Percentiles rank a stretch among this genome's conserved stretches.
Conservation (phyloP, 2,113 vertebrate genomes). For the Haemorhous mexicanus region DNA sequence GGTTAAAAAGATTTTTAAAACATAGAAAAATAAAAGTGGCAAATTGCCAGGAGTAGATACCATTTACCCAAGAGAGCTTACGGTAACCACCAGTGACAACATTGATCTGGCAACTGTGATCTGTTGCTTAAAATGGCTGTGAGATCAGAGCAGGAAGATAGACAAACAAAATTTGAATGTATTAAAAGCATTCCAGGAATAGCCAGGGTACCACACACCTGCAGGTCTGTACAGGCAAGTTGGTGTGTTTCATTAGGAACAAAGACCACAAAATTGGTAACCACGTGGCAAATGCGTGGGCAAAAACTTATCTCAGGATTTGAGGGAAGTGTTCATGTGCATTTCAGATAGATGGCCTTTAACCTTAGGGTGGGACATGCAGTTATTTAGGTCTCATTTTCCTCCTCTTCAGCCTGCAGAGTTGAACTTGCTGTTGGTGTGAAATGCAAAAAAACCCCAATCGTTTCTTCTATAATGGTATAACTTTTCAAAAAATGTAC, state of each 20-base stretch:
- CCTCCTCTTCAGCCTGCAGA: not conserved
- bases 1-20: not conserved
- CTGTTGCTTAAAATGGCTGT: not conserved
- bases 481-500: not conserved
- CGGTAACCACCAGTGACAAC: not conserved
- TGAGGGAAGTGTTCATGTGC: not conserved
- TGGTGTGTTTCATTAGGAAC: not conserved
- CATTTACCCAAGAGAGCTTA: not conserved
- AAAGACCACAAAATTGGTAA: not conserved
- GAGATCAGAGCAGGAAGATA: not conserved
- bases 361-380: not conserved
- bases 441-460: not conserved
- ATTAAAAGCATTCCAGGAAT: slow-evolving; percentile 29
- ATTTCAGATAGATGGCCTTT: not conserved
- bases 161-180: not conserved
- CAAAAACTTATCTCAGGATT: not conserved
- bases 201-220: not conserved
- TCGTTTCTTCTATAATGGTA: not conserved
- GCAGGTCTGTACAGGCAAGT: not conserved
- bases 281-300: not conserved
- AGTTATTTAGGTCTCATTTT: not conserved
- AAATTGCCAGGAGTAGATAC: not conserved
- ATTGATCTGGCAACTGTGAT: not conserved
- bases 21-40: not conserved
- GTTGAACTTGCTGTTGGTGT: not conserved